Base-by-base conservation (phyloP, 2,888 invertebrate species). In the Odontothrips loti region DNA sequence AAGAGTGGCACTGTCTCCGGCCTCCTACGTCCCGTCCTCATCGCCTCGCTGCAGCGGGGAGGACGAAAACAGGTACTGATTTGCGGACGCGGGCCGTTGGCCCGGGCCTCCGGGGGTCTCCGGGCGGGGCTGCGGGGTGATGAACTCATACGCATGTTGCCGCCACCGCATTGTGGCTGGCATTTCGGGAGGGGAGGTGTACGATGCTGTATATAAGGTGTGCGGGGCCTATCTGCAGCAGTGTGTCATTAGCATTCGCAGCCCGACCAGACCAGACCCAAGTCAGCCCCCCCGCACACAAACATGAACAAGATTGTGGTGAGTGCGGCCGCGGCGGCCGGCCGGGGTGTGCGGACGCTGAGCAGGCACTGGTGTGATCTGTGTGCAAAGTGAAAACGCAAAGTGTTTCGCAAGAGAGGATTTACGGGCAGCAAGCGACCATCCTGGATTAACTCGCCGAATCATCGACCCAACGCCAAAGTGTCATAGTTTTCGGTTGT, bases 241-340 rank as follows among this genome's bases (percentile, higher is more conserved):
- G 68, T 27, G 68, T 75, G 27, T 75, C 68, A 75, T 75, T 75
- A 75, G 68, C 68, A 75, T 75, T 58, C 58, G 58, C 58, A 58
- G 34, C 34, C 34, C 34, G 3, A 43, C 34, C 34, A 2, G 34
- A 6, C 34, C 2, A 6, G 34, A 43, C 58, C 12, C 58, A 58
- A 68, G 68, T 15, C 68, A n/a, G 68, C 23, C 68, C n/a, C 51
- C 6, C 68, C 12, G 11, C 23, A 1, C 68, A 27, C 23, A 23
- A 75, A 23, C 68, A 75, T 75, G 68, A 23, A 75, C 68, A 75
- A 27, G 23, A 12, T 27, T 75, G 68, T 75, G 68, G 68, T 75
- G 68, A 75, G 68, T 43, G 34, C 34, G 34, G 34, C 34, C 6
- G 34, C 34, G 34, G n/a, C n/a, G n/a, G n/a, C 34, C 34, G 34